Percentiles rank a stretch among this genome's conserved stretches.
Conservation (phyloP, 1,140 invertebrate genomes). For the Trichogramma pretiosum region DNA sequence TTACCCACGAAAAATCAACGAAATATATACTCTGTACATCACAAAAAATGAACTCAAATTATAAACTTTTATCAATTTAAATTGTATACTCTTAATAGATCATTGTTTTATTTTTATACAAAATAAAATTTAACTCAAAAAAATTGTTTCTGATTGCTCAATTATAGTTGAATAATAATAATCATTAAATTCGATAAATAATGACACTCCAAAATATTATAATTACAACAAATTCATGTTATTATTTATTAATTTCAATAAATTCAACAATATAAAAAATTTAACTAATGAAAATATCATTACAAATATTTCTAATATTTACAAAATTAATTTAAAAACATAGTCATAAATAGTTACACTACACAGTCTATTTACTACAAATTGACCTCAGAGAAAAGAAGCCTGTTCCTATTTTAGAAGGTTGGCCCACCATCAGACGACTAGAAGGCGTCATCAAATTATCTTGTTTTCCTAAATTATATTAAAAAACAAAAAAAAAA, state of each 20-base stretch:
- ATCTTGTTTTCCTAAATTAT: slow-evolving; percentile 57
- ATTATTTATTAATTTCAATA: too few species aligned
- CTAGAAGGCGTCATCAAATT: slow-evolving; percentile 78
- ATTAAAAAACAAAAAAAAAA: slow-evolving; percentile 11
- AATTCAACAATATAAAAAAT: too few species aligned
- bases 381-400: too few species aligned
- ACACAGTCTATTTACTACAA: too few species aligned
- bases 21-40: slow-evolving; percentile 3
- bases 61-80: slow-evolving; percentile 5
- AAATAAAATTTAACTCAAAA: slow-evolving; percentile 12
- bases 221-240: too few species aligned
- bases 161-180: too few species aligned
- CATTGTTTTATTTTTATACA: slow-evolving; percentile 14
- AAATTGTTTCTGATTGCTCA: neutral
- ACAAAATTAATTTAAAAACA: too few species aligned
- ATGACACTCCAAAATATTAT: too few species aligned
- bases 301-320: too few species aligned
- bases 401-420: slow-evolving; percentile 78
- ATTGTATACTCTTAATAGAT: slow-evolving; percentile 6
- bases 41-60: slow-evolving; percentile 1
- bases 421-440: slow-evolving; percentile 78
- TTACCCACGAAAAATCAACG: neutral
- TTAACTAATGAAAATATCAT: too few species aligned
- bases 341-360: too few species aligned
- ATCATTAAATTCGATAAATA: too few species aligned